A percentile compares a stretch with the other conserved stretches of the same genome.
phyloP scores from a whole-genome alignment of 2,797 vertebrate species.

The Enteromius anoplus region DNA sequence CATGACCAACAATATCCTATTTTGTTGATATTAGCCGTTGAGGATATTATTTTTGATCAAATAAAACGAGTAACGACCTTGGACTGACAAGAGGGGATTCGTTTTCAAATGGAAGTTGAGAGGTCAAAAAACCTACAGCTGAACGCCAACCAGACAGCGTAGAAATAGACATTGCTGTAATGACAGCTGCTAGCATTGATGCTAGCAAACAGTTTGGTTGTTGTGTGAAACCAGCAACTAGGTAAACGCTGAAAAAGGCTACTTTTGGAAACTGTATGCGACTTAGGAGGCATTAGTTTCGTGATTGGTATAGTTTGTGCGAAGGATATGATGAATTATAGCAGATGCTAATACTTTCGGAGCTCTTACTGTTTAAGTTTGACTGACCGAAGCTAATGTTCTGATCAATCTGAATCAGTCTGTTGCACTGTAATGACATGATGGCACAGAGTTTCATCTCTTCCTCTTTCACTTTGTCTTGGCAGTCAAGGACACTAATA shows the following conservation, averaged over 20 bases:
- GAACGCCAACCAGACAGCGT: background rate
- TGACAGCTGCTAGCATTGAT: background rate
- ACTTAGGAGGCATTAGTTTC: background rate
- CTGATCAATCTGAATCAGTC: slow-evolving; percentile 10
- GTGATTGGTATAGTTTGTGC: background rate
- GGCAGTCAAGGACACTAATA: background rate
- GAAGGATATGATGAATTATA: background rate
- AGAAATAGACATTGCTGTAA: background rate
- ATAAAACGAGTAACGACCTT: slow-evolving; percentile 7
- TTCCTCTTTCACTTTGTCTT: background rate
- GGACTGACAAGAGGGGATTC: slow-evolving; percentile 15
- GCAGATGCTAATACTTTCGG: background rate
- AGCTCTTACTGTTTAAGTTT: slow-evolving; percentile 8
- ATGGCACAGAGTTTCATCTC: background rate
- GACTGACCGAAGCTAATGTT: background rate
- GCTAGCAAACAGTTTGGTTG: background rate
- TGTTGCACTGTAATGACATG: background rate
- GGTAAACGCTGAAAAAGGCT: background rate
- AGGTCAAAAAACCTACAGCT: slow-evolving; percentile 27
- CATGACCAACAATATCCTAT: slow-evolving; percentile 5
- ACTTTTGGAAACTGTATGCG: background rate
- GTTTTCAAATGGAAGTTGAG: slow-evolving; percentile 20
- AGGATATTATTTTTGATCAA: slow-evolving; percentile 26
- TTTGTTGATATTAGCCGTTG: slow-evolving; percentile 10
- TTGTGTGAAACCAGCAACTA: background rate